These are phyloP conservation scores for Apotomis betuletana DNA, from an alignment of 2,888 invertebrate species.

Conservation along the genomic window DNA sequence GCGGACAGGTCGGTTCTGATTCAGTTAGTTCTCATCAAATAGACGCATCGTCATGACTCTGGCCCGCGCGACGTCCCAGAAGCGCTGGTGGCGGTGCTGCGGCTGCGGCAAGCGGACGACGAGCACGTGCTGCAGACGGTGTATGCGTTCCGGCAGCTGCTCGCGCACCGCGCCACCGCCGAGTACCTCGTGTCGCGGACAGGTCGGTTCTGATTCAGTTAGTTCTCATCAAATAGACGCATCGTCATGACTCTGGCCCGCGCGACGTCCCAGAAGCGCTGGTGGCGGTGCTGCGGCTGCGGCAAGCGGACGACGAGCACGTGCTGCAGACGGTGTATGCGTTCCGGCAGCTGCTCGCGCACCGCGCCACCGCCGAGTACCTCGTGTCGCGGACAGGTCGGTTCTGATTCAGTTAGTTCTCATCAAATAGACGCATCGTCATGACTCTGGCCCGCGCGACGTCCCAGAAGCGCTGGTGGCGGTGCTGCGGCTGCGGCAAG, in stretches of 20 bases:
- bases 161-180: slow-evolving; percentile 90
- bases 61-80: too few relatives aligned
- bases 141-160: slow-evolving; percentile 95
- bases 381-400: slow-evolving; percentile 93
- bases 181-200: slow-evolving; percentile 94
- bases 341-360: slow-evolving; percentile 94
- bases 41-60: too few relatives aligned
- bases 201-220: slow-evolving; percentile 68
- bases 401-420: background rate
- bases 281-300: too few relatives aligned
- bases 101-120: slow-evolving; percentile 88
- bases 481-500: slow-evolving; percentile 57
- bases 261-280: too few relatives aligned
- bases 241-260: too few relatives aligned
- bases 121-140: slow-evolving; percentile 99
- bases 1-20: slow-evolving; percentile 85
- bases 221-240: too few relatives aligned
- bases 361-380: slow-evolving; percentile 90
- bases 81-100: too few relatives aligned
- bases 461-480: too few relatives aligned
- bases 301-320: slow-evolving; percentile 95
- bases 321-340: slow-evolving; percentile 98
- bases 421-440: too few relatives aligned
- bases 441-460: too few relatives aligned
- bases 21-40: too few relatives aligned